A percentile compares a stretch with the other conserved stretches of the same genome.
Evolutionary conservation across 2,113 vertebrate species (phyloP).

Genomic region (Melierax canorus): DNA sequence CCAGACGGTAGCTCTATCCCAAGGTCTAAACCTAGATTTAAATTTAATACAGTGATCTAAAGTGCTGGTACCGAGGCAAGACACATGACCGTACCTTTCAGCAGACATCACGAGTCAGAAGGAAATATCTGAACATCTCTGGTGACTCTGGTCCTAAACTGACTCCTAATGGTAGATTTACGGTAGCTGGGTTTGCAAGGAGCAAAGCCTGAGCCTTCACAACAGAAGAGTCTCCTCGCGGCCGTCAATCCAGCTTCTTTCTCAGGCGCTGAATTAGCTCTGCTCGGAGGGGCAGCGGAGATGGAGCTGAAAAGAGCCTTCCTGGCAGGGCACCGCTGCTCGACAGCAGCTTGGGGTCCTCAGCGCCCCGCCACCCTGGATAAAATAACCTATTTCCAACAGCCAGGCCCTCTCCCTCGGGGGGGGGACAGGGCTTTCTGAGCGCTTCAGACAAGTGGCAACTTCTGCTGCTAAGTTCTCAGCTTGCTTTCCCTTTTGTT

Average conservation of each 20-base stretch:
- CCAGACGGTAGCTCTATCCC: background rate
- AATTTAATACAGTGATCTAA: background rate
- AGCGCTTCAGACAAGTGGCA: background rate
- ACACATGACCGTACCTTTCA: background rate
- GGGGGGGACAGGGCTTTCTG: accelerated
- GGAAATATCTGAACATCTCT: background rate
- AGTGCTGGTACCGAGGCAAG: background rate
- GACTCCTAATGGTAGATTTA: background rate
- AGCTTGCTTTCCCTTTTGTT: background rate
- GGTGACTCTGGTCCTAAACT: background rate
- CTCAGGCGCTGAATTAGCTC: background rate
- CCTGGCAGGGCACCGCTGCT: background rate
- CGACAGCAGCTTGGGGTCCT: background rate
- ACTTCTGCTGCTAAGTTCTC: background rate
- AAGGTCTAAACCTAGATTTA: background rate
- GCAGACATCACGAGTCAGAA: background rate
- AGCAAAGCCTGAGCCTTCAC: background rate
- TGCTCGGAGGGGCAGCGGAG: background rate
- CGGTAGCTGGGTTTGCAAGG: accelerated
- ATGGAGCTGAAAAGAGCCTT: background rate
- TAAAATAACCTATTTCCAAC: background rate
- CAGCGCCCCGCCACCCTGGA: background rate
- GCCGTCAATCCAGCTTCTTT: background rate
- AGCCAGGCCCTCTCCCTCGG: background rate
- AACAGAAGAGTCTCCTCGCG: background rate